Conservation (phyloP, 2,888 invertebrate species). For the Diarsia mendica region DNA sequence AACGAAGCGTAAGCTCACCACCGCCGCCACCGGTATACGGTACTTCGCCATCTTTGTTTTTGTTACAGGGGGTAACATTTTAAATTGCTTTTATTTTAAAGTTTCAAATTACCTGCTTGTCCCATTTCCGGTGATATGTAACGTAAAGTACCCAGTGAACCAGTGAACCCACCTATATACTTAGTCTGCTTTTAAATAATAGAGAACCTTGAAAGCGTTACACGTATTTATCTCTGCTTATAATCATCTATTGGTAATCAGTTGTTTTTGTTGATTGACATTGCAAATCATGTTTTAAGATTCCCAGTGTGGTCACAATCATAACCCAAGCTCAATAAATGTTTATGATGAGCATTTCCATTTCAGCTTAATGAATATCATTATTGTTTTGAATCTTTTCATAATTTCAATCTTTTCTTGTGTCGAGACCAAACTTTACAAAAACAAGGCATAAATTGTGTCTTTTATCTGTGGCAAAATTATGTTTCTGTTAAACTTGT, state of each 20-base stretch:
- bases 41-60: slow-evolving; percentile 84
- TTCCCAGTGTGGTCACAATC: slow-evolving; percentile 37
- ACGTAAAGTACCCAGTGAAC: slow-evolving; percentile 6
- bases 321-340: slow-evolving; percentile 39
- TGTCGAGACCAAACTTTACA: slow-evolving; percentile 65
- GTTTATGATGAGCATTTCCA: slow-evolving; percentile 36
- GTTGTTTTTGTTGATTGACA: slow-evolving; percentile 34
- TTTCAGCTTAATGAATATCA: slow-evolving; percentile 57
- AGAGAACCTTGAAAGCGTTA: slow-evolving; percentile 19
- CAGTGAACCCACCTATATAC: neutral
- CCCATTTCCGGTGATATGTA: slow-evolving; percentile 53
- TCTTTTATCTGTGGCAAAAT: slow-evolving; percentile 85
- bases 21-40: slow-evolving; percentile 72
- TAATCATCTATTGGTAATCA: slow-evolving; percentile 13
- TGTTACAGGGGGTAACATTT: slow-evolving; percentile 75
- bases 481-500: slow-evolving; percentile 86
- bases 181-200: slow-evolving; percentile 7
- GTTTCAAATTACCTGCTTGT: slow-evolving; percentile 66
- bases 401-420: slow-evolving; percentile 65
- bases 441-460: slow-evolving; percentile 80
- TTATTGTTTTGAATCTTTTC: slow-evolving; percentile 64
- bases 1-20: slow-evolving; percentile 83
- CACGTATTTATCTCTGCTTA: slow-evolving; percentile 3
- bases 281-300: slow-evolving; percentile 41
- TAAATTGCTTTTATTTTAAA: slow-evolving; percentile 66